phyloP scores from a whole-genome alignment of 2,888 invertebrate species.

The Hirtodrosophila alboralis region DNA sequence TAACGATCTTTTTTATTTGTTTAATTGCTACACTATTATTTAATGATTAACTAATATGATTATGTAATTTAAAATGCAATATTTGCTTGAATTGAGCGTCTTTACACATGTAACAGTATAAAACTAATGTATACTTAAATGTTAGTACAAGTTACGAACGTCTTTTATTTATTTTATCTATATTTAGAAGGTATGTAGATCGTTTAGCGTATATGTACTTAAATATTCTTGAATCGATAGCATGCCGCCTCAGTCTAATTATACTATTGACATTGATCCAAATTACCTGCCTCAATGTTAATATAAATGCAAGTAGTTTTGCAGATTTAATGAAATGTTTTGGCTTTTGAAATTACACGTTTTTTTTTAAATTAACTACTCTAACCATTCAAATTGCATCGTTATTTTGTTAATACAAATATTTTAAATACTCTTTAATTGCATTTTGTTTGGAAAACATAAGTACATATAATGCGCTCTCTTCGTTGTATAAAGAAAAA shows the following conservation, averaged over 20 bases:
- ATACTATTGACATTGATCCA: constrained; percentile 38
- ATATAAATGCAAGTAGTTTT: constrained; percentile 1
- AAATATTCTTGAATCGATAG: constrained; percentile 45
- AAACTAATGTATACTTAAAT: constrained; percentile 31
- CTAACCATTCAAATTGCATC: constrained; percentile 3
- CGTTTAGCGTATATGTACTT: constrained; percentile 20
- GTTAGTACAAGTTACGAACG: constrained; percentile 18
- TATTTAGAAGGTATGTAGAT: constrained; percentile 8
- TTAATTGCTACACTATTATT: constrained; percentile 27
- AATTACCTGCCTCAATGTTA: constrained; percentile 14
- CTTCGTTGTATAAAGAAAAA: constrained; percentile 27
- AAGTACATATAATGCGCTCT: constrained; percentile 5
- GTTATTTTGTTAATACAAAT: neutral
- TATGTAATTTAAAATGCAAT: constrained; percentile 37
- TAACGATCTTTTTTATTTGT: constrained; percentile 14
- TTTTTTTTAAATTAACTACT: no score
- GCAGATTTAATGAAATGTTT: neutral
- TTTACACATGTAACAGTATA: constrained; percentile 32
- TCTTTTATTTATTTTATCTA: constrained; percentile 16
- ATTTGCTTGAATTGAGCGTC: constrained; percentile 17
- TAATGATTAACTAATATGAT: constrained; percentile 28
- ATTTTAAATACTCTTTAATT: neutral
- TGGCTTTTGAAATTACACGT: no score
- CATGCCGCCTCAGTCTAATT: constrained; percentile 46
- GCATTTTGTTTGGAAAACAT: neutral